A percentile compares a stretch with the other conserved stretches of the same genome.
phyloP scores from a whole-genome alignment of 2,797 vertebrate genomes.

The Mycteria americana region DNA sequence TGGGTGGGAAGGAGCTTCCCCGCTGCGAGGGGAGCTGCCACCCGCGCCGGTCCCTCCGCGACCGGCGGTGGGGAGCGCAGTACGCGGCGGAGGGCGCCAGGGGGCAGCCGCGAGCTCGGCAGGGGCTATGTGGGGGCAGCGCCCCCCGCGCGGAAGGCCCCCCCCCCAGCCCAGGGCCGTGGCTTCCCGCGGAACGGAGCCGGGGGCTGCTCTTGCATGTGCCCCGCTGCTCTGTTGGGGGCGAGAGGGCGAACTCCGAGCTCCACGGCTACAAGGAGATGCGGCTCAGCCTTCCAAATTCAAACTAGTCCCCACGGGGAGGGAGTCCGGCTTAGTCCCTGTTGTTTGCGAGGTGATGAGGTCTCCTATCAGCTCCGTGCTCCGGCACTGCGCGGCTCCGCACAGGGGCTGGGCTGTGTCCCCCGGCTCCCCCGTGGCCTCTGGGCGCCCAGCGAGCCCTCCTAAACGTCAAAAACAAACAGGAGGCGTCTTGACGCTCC shows the following conservation, averaged over 20 bases:
- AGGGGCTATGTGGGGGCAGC: background rate
- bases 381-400: background rate
- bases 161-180: background rate
- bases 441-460: background rate
- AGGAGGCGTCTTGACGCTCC: background rate
- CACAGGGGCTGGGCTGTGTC: background rate
- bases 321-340: background rate
- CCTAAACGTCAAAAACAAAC: background rate
- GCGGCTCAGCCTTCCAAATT: background rate
- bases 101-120: background rate
- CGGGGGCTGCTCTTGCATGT: too few species aligned
- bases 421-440: too few species aligned
- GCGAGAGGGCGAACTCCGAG: rapidly evolving
- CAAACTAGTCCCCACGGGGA: background rate
- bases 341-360: background rate
- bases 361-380: background rate
- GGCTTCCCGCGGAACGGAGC: too few species aligned
- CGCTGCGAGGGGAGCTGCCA: background rate
- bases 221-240: background rate
- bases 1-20: background rate
- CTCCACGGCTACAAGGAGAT: background rate
- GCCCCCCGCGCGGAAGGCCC: too few species aligned
- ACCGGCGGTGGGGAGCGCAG: background rate
- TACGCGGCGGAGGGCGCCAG: background rate
- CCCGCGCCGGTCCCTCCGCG: background rate